A percentile compares a stretch with the other conserved stretches of the same genome.
Conservation (phyloP, 2,113 vertebrate species). For the Oncorhynchus gorbuscha region DNA sequence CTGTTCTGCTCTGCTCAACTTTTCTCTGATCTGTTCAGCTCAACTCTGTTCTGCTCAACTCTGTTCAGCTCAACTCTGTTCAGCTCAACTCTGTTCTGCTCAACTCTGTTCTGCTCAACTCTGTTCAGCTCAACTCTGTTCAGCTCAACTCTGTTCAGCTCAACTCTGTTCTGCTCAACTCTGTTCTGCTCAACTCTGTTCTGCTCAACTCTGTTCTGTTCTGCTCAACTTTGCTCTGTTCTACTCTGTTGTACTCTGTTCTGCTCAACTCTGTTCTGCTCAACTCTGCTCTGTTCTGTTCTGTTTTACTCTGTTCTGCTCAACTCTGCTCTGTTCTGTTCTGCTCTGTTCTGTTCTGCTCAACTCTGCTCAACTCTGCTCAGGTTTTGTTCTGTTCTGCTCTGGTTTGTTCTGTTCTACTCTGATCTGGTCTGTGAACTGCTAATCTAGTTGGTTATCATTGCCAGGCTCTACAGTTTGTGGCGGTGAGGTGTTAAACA, state of each 20-base stretch:
- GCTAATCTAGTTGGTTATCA: neutral
- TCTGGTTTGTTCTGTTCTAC: neutral
- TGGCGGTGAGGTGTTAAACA: neutral
- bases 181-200: too few relatives aligned
- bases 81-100: accelerated
- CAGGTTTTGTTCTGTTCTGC: neutral
- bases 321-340: neutral
- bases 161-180: too few relatives aligned
- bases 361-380: neutral
- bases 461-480: neutral
- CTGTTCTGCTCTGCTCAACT: neutral
- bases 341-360: neutral
- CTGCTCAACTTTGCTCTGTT: too few relatives aligned
- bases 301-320: neutral
- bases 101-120: too few relatives aligned
- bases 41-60: accelerated
- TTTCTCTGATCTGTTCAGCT: accelerated
- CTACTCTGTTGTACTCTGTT: too few relatives aligned
- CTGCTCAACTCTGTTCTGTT: accelerated
- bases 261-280: neutral
- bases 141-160: too few relatives aligned
- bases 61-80: neutral
- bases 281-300: neutral
- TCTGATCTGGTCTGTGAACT: neutral
- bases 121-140: too few relatives aligned